Evolutionary conservation across 2,113 vertebrate genomes (phyloP), one percentile per base, ranked within the genome.

Genomic region (Grallaria varia): DNA sequence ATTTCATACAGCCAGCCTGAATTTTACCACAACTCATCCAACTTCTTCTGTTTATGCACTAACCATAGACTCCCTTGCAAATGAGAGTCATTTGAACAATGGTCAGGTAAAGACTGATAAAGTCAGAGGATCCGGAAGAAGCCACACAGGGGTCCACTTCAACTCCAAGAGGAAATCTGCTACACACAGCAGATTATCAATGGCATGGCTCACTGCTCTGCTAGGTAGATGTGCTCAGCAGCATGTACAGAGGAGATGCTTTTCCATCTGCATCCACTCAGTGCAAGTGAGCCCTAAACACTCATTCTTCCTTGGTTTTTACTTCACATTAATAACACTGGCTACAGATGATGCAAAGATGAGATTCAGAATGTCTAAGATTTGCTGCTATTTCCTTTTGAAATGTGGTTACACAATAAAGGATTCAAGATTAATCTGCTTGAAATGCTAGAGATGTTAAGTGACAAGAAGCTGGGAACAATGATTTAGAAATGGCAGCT

Each of bases 361-460:
- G 52, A 80, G 40, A 82, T 79, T 93, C 20, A 4, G 37, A 73
- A 73, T 5, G 3, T 83, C 79, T 93, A 47, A 50, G 82, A 66
- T 90, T 77, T 84, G 58, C 71, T 89, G 47, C 75, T 90, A 45
- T 90, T 95, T 96, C 85, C 59, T 80, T 92, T 73, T 90, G 71
- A 95, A 85, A 87, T 88, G 59, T 90, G 76, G 67, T 79, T 93
- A 55, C 25, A 75, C 71, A 92, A 66, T 88, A 86, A 83, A 77
- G 21, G 59, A 80, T 93, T 95, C 63, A 62, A 76, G 72, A 94
- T 88, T 80, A 83, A 86, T 88, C 82, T 90, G 45, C 71, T 93
- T 93, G 59, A 90, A 95, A 90, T 83, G 85, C 95, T 76, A 14
- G 85, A 83, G 85, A 92, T 73, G 75, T 83, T 96, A 92, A 93